A percentile compares a stretch with the other conserved stretches of the same genome.
Evolutionary conservation across 2,888 invertebrate species (phyloP).

Genomic region (Miltochrista miniata): DNA sequence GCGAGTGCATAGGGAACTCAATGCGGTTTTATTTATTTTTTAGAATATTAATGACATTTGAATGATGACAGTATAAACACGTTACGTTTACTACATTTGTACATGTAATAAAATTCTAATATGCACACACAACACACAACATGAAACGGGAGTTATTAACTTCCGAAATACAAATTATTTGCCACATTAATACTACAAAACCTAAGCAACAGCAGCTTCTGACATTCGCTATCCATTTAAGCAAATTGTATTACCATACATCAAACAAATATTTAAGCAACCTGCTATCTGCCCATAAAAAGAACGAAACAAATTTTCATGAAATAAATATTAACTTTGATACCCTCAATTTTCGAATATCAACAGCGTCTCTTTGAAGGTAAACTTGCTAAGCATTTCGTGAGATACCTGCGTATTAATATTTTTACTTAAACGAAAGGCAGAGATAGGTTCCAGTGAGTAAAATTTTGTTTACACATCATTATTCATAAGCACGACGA

Average conservation of each 20-base stretch:
- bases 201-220: too few relatives aligned
- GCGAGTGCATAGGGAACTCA: too few relatives aligned
- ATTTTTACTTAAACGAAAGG: not conserved
- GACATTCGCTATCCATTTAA: too few relatives aligned
- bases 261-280: not conserved
- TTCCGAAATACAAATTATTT: too few relatives aligned
- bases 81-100: too few relatives aligned
- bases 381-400: conserved; percentile 3
- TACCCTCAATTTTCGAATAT: conserved; percentile 12
- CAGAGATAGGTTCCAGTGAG: not conserved
- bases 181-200: too few relatives aligned
- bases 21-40: too few relatives aligned
- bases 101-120: too few relatives aligned
- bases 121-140: too few relatives aligned
- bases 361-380: conserved; percentile 4
- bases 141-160: too few relatives aligned
- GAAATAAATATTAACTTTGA: conserved; percentile 24
- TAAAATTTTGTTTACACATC: conserved; percentile 2
- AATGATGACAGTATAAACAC: too few relatives aligned
- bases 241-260: not conserved
- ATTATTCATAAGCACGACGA: conserved; percentile 1
- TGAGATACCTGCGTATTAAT: conserved; percentile 2
- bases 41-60: too few relatives aligned
- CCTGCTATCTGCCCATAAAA: not conserved
- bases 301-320: conserved; percentile 3